Evolutionary conservation across 2,797 vertebrate species (phyloP).

Genomic region (Darevskia nairensis): DNA sequence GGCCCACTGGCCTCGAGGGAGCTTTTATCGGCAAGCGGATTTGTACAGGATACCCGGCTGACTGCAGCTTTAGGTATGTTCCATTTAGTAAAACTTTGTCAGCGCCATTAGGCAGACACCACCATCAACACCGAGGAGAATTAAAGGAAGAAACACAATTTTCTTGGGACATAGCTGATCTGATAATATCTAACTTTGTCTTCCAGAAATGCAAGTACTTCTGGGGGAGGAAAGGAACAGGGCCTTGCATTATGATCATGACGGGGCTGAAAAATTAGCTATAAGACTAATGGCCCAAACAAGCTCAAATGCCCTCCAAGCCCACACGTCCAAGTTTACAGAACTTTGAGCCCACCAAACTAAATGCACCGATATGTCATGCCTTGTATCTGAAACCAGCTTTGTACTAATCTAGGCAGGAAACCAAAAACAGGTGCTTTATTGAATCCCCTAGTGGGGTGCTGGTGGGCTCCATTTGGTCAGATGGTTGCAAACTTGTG

Average conservation of each 20-base stretch:
- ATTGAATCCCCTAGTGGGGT: neutral
- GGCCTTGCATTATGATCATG: neutral
- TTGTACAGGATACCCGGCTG: slow-evolving; percentile 62
- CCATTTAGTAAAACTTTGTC: slow-evolving; percentile 10
- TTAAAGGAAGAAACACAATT: slow-evolving; percentile 18
- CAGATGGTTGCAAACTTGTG: neutral
- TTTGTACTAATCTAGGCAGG: neutral
- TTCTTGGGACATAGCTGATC: slow-evolving; percentile 19
- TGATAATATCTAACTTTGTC: neutral
- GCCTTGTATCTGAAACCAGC: neutral
- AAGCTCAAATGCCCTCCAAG: neutral
- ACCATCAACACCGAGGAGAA: neutral
- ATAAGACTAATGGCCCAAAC: no score
- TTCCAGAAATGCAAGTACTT: neutral
- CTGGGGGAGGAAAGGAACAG: neutral
- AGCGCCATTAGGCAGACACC: slow-evolving; percentile 16
- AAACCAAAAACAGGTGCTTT: neutral
- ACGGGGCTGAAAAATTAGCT: neutral
- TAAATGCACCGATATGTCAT: neutral
- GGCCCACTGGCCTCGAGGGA: slow-evolving; percentile 55
- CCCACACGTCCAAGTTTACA: neutral
- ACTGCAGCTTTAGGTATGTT: rapidly evolving
- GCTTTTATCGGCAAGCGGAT: slow-evolving; percentile 57
- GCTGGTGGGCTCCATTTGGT: no score
- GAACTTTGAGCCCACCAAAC: neutral